A percentile compares a stretch with the other conserved stretches of the same genome.
These are phyloP conservation scores for Stercorarius parasiticus DNA, from an alignment of 2,113 vertebrate genomes.

Conservation along the genomic window DNA sequence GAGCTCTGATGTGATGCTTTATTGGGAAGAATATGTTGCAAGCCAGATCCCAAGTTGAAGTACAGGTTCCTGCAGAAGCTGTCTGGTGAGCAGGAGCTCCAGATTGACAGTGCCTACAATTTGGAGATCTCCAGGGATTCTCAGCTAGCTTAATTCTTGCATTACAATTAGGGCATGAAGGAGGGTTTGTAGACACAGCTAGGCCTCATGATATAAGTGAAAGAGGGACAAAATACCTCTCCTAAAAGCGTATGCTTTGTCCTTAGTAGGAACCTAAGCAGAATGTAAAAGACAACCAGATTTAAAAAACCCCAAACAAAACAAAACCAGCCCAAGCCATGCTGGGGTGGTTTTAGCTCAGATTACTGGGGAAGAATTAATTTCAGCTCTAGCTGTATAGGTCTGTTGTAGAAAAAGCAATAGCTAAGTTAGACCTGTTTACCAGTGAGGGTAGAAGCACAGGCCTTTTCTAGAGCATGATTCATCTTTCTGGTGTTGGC, in stretches of 20 bases:
- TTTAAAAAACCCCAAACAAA: background rate
- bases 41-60: background rate
- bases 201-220: background rate
- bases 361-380: background rate
- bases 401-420: background rate
- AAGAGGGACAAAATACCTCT: background rate
- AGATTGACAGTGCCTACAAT: background rate
- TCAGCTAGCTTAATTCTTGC: background rate
- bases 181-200: background rate
- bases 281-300: background rate
- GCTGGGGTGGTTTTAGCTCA: background rate
- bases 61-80: background rate
- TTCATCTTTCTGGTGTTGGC: background rate
- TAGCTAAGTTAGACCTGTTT: background rate
- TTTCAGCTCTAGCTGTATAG: background rate
- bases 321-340: background rate
- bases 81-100: background rate
- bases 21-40: background rate
- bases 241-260: background rate
- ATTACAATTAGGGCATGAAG: background rate
- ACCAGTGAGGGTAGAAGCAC: background rate
- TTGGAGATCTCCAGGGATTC: background rate
- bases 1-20: background rate
- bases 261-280: background rate
- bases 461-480: background rate